These are phyloP conservation scores for Tapirus indicus DNA, from an alignment of 2,797 vertebrate species.

Conservation along the genomic window DNA sequence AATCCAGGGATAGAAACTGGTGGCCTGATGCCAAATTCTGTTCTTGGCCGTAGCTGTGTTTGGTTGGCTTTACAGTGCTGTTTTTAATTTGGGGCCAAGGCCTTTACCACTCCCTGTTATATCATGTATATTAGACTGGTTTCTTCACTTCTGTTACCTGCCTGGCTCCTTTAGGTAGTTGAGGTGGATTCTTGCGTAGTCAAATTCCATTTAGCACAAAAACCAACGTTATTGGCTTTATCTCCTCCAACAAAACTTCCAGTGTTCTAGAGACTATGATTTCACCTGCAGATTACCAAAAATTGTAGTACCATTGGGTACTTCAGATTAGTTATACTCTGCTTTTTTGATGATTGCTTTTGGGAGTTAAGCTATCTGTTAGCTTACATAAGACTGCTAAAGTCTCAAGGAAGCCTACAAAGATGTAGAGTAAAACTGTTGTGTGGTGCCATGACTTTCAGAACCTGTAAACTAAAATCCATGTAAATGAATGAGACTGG, in stretches of 20 bases:
- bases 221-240: neutral
- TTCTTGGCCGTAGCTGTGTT: neutral
- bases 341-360: constrained; percentile 38
- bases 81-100: constrained; percentile 31
- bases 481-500: neutral
- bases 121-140: neutral
- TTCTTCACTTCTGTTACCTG: neutral
- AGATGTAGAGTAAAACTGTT: neutral
- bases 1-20: neutral
- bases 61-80: constrained; percentile 20
- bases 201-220: constrained; percentile 20
- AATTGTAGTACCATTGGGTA: neutral
- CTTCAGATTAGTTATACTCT: neutral
- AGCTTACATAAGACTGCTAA: constrained; percentile 1
- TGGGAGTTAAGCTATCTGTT: constrained; percentile 18
- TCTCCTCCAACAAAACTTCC: neutral
- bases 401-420: neutral
- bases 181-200: neutral
- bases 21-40: neutral
- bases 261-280: neutral
- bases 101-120: neutral
- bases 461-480: constrained; percentile 29
- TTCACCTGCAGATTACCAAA: neutral
- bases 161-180: neutral
- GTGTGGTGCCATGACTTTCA: neutral